Evolutionary conservation across 1,140 invertebrate species (phyloP).

Genomic region (Drosophila auraria): DNA sequence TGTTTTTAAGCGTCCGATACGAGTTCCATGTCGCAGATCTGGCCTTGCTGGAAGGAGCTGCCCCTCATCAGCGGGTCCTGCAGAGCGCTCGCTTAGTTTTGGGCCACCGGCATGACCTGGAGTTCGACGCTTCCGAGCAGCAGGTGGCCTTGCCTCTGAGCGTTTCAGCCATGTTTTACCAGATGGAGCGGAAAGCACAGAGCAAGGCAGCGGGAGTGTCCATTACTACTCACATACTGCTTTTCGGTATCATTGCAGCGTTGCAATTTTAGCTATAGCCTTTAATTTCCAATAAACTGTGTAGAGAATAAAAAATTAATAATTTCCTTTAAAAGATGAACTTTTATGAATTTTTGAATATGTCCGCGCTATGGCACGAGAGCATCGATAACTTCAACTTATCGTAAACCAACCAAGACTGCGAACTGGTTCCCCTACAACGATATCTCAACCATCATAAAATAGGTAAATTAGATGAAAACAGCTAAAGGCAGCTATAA

Average conservation of each 20-base stretch:
- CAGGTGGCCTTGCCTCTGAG: slow-evolving; percentile 61
- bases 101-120: slow-evolving; percentile 72
- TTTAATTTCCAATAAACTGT: neutral
- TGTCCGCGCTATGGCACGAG: neutral
- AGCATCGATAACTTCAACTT: neutral
- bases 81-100: slow-evolving; percentile 56
- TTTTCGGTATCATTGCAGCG: neutral
- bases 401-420: neutral
- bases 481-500: too few relatives aligned
- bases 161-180: slow-evolving; percentile 71
- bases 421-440: too few relatives aligned
- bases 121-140: slow-evolving; percentile 66
- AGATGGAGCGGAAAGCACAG: slow-evolving; percentile 5
- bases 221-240: neutral
- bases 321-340: too few relatives aligned
- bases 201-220: slow-evolving; percentile 6
- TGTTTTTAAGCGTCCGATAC: slow-evolving; percentile 68
- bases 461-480: too few relatives aligned
- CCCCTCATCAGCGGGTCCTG: slow-evolving; percentile 60
- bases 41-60: slow-evolving; percentile 26
- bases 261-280: neutral
- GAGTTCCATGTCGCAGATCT: slow-evolving; percentile 64
- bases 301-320: neutral
- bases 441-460: too few relatives aligned
- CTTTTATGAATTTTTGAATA: neutral